A percentile compares a stretch with the other conserved stretches of the same genome.
Evolutionary conservation across 2,797 vertebrate species (phyloP).

Genomic region (Poeciliopsis gracilis): DNA sequence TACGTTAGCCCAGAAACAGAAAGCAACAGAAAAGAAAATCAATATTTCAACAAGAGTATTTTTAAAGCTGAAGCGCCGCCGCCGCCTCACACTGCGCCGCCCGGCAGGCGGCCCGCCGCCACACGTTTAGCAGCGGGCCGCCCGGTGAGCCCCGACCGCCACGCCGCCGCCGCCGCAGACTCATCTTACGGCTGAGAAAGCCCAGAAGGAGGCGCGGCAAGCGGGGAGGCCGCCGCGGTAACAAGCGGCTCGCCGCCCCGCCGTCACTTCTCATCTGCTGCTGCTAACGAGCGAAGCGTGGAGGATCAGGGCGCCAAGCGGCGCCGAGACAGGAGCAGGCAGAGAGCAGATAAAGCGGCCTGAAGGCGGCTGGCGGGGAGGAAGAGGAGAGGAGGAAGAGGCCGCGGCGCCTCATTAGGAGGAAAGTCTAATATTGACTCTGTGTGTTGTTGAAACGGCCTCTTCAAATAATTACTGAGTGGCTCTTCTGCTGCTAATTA

Average conservation of each 20-base stretch:
- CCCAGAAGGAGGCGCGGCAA: constrained; percentile 42
- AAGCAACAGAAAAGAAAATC: constrained; percentile 74
- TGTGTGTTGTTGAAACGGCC: constrained; percentile 52
- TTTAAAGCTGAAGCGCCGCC: constrained; percentile 67
- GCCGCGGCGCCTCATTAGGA: constrained; percentile 52
- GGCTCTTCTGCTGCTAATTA: constrained; percentile 67
- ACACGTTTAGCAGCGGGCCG: constrained; percentile 49
- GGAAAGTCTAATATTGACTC: constrained; percentile 74
- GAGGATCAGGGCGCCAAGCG: constrained; percentile 8
- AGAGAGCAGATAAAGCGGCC: constrained; percentile 11
- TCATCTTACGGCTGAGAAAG: constrained; percentile 31
- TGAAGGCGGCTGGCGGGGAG: constrained; percentile 22
- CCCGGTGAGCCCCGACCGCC: constrained; percentile 34
- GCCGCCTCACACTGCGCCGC: constrained; percentile 49
- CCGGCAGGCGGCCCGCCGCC: constrained; percentile 24
- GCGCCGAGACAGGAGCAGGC: background rate
- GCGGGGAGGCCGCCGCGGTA: constrained; percentile 15
- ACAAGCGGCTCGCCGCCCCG: constrained; percentile 37
- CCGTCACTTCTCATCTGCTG: constrained; percentile 50
- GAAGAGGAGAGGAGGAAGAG: constrained; percentile 9
- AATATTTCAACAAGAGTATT: constrained; percentile 80
- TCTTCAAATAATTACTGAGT: constrained; percentile 72
- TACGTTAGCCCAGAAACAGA: constrained; percentile 76
- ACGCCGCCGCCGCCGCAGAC: constrained; percentile 3
- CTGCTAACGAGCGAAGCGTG: constrained; percentile 44